Evolutionary conservation across 2,888 invertebrate species (phyloP).

Genomic region (Drosophila neotestacea): DNA sequence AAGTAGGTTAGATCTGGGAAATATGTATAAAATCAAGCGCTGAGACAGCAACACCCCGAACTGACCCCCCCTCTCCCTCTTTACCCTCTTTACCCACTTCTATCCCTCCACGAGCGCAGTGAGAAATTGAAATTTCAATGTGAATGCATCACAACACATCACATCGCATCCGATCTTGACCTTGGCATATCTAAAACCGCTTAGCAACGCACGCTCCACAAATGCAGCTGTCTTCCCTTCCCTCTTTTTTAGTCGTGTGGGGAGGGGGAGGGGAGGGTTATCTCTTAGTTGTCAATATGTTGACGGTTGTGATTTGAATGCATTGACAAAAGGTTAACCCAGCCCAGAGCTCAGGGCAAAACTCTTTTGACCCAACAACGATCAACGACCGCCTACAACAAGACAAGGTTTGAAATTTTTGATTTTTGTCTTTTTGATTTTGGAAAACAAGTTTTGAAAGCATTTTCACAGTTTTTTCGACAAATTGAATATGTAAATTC

Average conservation of each 20-base stretch:
- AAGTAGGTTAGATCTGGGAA: slow-evolving; percentile 34
- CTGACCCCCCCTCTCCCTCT: neutral
- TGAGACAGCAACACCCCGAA: slow-evolving; percentile 14
- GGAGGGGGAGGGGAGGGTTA: neutral
- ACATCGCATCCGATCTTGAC: slow-evolving; percentile 45
- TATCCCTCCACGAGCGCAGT: too few species aligned
- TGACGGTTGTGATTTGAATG: slow-evolving; percentile 21
- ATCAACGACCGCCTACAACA: slow-evolving; percentile 17
- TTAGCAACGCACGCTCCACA: slow-evolving; percentile 35
- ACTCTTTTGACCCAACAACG: slow-evolving; percentile 1
- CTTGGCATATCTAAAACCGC: slow-evolving; percentile 53
- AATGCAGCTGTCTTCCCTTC: slow-evolving; percentile 38
- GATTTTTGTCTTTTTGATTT: neutral
- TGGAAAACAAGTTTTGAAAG: slow-evolving; percentile 6
- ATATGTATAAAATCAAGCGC: slow-evolving; percentile 9
- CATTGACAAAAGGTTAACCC: slow-evolving; percentile 15
- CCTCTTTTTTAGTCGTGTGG: neutral
- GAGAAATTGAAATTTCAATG: slow-evolving; percentile 44
- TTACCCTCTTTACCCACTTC: neutral
- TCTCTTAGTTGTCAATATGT: neutral
- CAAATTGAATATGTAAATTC: slow-evolving; percentile 22
- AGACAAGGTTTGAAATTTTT: neutral
- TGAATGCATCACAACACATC: slow-evolving; percentile 39
- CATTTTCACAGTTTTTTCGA: slow-evolving; percentile 6
- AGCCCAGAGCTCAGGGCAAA: neutral